Evolutionary conservation across 2,113 vertebrate genomes (phyloP), one percentile per base, ranked within the genome.

Genomic region (Pluvialis apricaria): DNA sequence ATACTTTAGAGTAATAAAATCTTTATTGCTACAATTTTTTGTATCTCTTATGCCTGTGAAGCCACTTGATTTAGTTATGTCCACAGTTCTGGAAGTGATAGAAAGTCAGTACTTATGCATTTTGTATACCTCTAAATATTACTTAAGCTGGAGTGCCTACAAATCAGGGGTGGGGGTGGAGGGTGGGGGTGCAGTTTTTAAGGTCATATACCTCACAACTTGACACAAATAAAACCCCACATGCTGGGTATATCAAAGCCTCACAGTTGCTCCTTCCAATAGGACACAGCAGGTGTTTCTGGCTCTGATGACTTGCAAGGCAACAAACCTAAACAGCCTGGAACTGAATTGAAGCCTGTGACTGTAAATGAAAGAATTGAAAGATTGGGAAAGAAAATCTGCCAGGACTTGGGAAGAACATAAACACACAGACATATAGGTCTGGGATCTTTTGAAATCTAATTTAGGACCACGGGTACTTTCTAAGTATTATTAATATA

Each of bases 1-100:
- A 96, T 96, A 91, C 82, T 97, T 96, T 44, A 82, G 55, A 94
- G 93, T 90, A 92, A 95, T 96, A 96, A 97, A 96, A 95, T 75
- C 72, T 97, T 96, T 91, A 95, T 88, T 92, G 84, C 84, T 94
- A 88, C 85, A 70, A 54, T 93, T 94, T 96, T 96, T 95, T 80
- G 51, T 92, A 86, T 75, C 84, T 83, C 73, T 73, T 86, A 77
- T 80, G 87, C 66, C 78, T 71, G 38, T 70, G 82, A 94, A 95
- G 62, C 47, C n/a, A 61, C 36, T 75, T 96, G 94, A 97, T 91
- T 89, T 91, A 95, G 91, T 86, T 90, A 88, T n/a, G 82, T 28
- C 88, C 44, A 55, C 61, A 52, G 73, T 89, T 93, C 70, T 82
- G 76, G 49, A 38, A 83, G 36, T 29, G 51, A 89, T 78, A 85